Base-by-base conservation (phyloP, 2,888 invertebrate species). In the Pachliopta kotzebuea region DNA sequence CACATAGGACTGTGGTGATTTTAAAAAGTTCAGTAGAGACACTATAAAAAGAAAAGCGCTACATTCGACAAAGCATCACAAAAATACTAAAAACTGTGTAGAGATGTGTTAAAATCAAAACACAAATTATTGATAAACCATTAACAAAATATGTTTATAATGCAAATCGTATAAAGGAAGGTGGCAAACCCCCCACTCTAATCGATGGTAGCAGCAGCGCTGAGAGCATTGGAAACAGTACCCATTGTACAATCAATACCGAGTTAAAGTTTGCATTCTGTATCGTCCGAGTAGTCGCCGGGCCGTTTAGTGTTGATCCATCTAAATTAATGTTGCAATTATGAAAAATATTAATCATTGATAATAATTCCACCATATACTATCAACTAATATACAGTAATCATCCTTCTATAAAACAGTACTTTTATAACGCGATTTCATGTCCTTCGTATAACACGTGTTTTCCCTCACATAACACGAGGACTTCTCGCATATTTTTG, bases 141-240 rank as follows among this genome's bases (percentile, higher is more conserved):
- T 80, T 88, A 88, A 88, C 86, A 88, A 89, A 89, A 88, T 86
- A 87, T 83, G 83, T 87, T 81, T 76, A 82, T 85, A 86, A 85
- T 87, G 83, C 84, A 85, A 84, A 83, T 78, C 65, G 67, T 66
- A 71, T 60, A 76, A 77, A 81, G 78, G 81, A 79, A 80, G 75
- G 73, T 74, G 65, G 55, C 56, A 18, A 26, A 3, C 26, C 57
- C 42, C 54, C 54, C n/a, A 45, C 45, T 56, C 52, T 55, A 37
- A 57, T 65, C 66, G 69, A 57, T 42, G 62, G 65, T 56, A 61
- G 65, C 68, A 75, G 71, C 71, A 66, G 73, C 29, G 59, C 49
- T 26, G 56, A 31, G 57, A 59, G 56, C 58, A 63, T 70, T 66
- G 68, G 67, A 67, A 68, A 68, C 56, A 60, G 68, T 66, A 67